Base-by-base conservation (phyloP, 2,888 invertebrate species). In the Pheosia gnoma region DNA sequence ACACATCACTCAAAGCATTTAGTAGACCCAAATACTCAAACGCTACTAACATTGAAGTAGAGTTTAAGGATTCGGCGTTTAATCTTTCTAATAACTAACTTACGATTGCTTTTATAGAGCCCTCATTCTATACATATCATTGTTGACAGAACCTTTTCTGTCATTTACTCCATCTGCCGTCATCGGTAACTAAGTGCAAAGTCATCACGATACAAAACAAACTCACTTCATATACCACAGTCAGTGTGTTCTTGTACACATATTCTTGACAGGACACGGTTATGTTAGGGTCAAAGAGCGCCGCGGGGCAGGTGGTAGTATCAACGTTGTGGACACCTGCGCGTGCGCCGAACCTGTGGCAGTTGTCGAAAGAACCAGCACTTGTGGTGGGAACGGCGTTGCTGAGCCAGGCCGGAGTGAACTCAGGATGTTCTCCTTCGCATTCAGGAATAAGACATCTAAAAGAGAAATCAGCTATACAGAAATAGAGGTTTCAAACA, bases 381-480 rank as follows among this genome's bases (percentile, higher is more conserved):
- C 74, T n/a, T 72, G 72, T 58, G 72, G 74, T 3, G 91, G 90
- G 11, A 85, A 80, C 3, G 92, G 91, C 54, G 38, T 6, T 38
- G 55, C 83, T 72, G n/a, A 90, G 63, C 94, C 94, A 94, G 0
- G 79, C 41, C 6, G 86, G 84, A n/a, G 38, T 25, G 38, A 83
- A 88, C 9, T 78, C 74, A 3, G 82, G 63, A 9, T 75, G 69
- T 10, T 59, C 53, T 39, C 57, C 59, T 39, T 80, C 82, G 39
- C 83, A 83, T 59, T 81, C 81, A 0, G 77, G 75, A 9, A 82
- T 79, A 7, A 72, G 36, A 49, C 81, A 83, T 68, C 80, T 54
- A 25, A 54, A 3, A 9, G 25, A 25, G 25, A 25, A 25, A 25
- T 25, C 25, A 25, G 25, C 2, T 25, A 25, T 25, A 25, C 25